Evolutionary conservation across 2,888 invertebrate genomes (phyloP), one percentile per base, ranked within the genome.

Genomic region (Axea sp.): DNA sequence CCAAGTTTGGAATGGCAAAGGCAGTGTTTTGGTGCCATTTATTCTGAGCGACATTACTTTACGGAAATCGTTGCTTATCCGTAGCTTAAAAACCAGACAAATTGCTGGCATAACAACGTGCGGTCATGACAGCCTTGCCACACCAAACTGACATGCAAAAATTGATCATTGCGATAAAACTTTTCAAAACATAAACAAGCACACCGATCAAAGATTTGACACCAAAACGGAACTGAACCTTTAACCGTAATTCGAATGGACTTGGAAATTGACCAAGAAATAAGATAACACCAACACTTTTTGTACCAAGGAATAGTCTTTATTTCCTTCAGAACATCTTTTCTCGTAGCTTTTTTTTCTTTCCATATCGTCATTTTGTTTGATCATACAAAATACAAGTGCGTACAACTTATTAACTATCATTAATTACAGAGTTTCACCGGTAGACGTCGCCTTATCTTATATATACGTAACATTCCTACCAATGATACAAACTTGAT

Each of bases 1-100:
- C 91, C 91, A 92, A 92, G 92, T 92, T 90, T 92, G 92, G 91
- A 90, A 90, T 91, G 90, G 91, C 91, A 90, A 88, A 88, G 89
- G 90, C 90, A 90, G 89, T 90, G 91, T 91, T 91, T 91, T 91
- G 91, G 91, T 91, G 90, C 90, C 90, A 89, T 88, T 85, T 82
- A 60, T 14, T 72, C 33, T 57, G 64, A 76, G 72, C 49, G 64
- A 62, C 47, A 31, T 45, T 22, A 53, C 7, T 69, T 49, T 19
- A 59, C 14, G 15, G 8, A 31, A 59, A 68, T 26, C 4, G 5
- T 59, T 49, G 53, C 43, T 35, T 17, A n/a, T 41, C 41, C 43
- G 17, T 22, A 9, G 14, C 26, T 39, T 14, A 8, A 57, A 3
- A 35, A 62, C 33, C 60, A 41, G 65, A 75, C 60, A 69, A 43